These are phyloP conservation scores for Melipona beecheii DNA, from an alignment of 2,888 invertebrate species.

Conservation along the genomic window DNA sequence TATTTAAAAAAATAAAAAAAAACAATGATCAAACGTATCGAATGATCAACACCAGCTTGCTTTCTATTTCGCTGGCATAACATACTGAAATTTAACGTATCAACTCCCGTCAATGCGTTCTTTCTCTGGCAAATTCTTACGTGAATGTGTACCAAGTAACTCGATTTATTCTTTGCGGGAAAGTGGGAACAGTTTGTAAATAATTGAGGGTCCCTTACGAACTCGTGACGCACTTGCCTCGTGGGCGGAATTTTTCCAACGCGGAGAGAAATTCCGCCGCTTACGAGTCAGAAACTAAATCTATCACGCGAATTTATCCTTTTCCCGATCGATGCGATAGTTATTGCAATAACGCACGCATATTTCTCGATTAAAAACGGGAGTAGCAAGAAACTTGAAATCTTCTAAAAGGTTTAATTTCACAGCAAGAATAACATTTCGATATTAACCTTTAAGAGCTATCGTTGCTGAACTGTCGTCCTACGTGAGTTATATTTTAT, in stretches of 20 bases:
- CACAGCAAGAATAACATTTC: not conserved
- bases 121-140: not conserved
- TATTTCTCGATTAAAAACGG: not conserved
- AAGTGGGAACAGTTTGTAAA: constrained; percentile 25
- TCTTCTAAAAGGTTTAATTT: not conserved
- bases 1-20: not conserved
- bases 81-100: not conserved
- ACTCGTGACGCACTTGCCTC: constrained; percentile 26
- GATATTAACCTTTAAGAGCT: not conserved
- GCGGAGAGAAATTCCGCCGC: constrained; percentile 30
- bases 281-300: constrained; percentile 34
- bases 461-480: not conserved
- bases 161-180: constrained; percentile 4
- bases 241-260: constrained; percentile 37
- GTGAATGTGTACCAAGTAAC: constrained; percentile 17
- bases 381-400: not conserved
- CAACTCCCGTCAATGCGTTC: not conserved
- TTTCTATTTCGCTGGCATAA: too few species aligned
- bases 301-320: constrained; percentile 8
- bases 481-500: not conserved
- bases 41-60: not conserved
- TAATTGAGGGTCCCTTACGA: constrained; percentile 39
- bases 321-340: not conserved
- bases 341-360: not conserved
- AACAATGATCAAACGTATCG: not conserved